Evolutionary conservation across 2,888 invertebrate genomes (phyloP).

Genomic region (Zootermopsis nevadensis): DNA sequence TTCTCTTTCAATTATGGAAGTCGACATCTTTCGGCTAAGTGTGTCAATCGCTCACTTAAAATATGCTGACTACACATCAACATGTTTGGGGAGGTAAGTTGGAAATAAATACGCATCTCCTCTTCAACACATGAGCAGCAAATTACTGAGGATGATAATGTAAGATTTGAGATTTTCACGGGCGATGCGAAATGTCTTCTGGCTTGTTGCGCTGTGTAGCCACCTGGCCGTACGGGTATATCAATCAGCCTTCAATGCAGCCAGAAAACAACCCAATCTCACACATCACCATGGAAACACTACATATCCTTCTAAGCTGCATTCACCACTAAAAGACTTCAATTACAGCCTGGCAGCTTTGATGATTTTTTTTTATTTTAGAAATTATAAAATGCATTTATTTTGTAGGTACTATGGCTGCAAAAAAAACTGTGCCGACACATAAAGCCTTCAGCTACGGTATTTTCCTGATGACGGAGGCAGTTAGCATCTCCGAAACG

Average conservation of each 20-base stretch:
- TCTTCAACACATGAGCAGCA: not conserved
- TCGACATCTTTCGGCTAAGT: not conserved
- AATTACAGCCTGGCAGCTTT: not conserved
- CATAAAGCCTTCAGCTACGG: not conserved
- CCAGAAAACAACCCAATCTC: too few species aligned
- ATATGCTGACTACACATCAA: not conserved
- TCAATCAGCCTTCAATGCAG: too few species aligned
- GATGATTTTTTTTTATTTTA: not conserved
- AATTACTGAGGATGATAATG: not conserved
- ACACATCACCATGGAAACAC: not conserved
- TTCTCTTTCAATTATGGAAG: not conserved
- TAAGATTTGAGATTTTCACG: too few species aligned
- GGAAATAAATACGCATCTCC: not conserved
- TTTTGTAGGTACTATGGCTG: not conserved
- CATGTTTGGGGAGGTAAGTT: not conserved
- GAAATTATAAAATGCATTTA: not conserved
- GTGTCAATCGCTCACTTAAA: not conserved
- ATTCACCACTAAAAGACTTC: not conserved
- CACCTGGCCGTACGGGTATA: too few species aligned
- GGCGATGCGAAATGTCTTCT: too few species aligned
- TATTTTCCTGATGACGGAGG: not conserved
- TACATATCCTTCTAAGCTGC: too few species aligned
- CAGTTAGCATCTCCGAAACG: too few species aligned
- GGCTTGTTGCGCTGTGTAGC: too few species aligned
- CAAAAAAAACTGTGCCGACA: not conserved